Percentiles rank a stretch among this genome's conserved stretches.
Conservation (phyloP, 2,113 vertebrate species). For the Tupaia chinensis region DNA sequence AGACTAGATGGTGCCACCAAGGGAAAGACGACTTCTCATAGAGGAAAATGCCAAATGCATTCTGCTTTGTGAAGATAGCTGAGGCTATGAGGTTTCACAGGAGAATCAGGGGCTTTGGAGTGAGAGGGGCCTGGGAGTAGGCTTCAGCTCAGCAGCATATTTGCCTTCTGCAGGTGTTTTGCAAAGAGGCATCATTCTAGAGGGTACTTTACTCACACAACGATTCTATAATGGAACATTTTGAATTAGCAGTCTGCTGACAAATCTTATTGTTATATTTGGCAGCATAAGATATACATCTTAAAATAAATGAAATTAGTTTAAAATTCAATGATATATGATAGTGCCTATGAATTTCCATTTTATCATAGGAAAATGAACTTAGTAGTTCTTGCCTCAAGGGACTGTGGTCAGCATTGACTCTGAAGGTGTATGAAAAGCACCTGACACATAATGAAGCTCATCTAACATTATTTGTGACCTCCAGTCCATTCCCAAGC, state of each 20-base stretch:
- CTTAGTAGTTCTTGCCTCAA: neutral
- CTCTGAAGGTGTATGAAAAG: neutral
- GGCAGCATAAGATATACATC: neutral
- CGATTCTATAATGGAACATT: neutral
- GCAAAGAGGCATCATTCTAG: neutral
- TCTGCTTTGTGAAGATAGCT: slow-evolving; percentile 24
- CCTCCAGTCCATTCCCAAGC: neutral
- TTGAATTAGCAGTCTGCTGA: neutral
- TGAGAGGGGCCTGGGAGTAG: neutral
- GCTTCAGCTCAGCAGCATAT: neutral
- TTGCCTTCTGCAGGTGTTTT: neutral
- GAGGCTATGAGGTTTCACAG: neutral
- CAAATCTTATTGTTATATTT: neutral
- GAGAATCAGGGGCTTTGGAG: neutral
- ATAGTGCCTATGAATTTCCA: neutral
- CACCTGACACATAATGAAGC: neutral
- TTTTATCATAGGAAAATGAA: neutral
- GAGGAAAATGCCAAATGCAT: slow-evolving; percentile 44
- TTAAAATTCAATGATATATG: slow-evolving; percentile 25
- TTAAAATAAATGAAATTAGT: neutral
- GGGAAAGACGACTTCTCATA: slow-evolving; percentile 44
- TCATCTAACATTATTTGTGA: neutral
- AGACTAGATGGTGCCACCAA: slow-evolving; percentile 34
- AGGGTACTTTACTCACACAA: no score
- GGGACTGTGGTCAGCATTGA: neutral